phyloP scores from a whole-genome alignment of 2,888 invertebrate species.

The Gari tellinella region DNA sequence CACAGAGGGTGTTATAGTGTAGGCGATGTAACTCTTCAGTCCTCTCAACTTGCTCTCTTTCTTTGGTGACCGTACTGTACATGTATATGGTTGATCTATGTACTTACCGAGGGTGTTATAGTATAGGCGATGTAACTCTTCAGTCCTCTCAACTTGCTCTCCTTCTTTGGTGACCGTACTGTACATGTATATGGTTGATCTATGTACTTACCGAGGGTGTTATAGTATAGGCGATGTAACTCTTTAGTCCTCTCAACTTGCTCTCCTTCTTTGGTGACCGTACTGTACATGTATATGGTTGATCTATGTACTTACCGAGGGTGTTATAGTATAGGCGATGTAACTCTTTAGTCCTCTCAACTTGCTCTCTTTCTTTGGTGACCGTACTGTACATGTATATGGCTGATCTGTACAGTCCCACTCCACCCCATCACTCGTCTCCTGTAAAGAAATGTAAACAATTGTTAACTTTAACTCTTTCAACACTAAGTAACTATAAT shows the following conservation, averaged over 20 bases:
- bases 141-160: slow-evolving; percentile 97
- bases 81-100: slow-evolving; percentile 89
- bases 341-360: slow-evolving; percentile 98
- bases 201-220: slow-evolving; percentile 92
- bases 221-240: slow-evolving; percentile 97
- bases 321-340: slow-evolving; percentile 98
- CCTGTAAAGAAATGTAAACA: slow-evolving; percentile 84
- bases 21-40: slow-evolving; percentile 98
- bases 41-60: slow-evolving; percentile 99
- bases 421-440: slow-evolving; percentile 89
- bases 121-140: slow-evolving; percentile 99
- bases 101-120: slow-evolving; percentile 92
- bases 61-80: slow-evolving; percentile 96
- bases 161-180: slow-evolving; percentile 98
- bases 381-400: slow-evolving; percentile 94
- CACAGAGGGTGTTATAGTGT: slow-evolving; percentile 96
- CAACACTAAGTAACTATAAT: too few species aligned
- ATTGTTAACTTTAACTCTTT: too few species aligned
- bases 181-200: slow-evolving; percentile 90
- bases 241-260: slow-evolving; percentile 98
- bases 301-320: slow-evolving; percentile 87
- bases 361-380: slow-evolving; percentile 98
- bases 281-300: background rate
- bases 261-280: slow-evolving; percentile 86
- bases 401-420: slow-evolving; percentile 90